Percentiles rank a stretch among this genome's conserved stretches.
These are phyloP conservation scores for Mustelus asterias DNA, from an alignment of 2,113 vertebrate species.

Conservation along the genomic window DNA sequence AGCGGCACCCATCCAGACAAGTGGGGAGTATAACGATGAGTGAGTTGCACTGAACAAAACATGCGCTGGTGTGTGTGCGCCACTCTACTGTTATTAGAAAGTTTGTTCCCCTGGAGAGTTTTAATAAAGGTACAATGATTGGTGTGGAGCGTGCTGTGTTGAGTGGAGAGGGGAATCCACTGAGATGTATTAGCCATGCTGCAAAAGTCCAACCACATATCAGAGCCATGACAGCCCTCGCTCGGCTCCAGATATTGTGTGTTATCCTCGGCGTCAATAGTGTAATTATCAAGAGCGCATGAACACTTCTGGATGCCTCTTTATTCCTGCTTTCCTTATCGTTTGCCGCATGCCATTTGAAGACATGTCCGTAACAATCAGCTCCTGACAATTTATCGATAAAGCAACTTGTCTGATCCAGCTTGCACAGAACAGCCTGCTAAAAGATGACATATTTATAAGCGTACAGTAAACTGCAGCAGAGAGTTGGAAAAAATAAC, in stretches of 20 bases:
- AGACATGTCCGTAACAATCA: conserved; percentile 7
- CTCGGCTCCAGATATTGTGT: not conserved
- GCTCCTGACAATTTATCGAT: not conserved
- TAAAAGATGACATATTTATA: not conserved
- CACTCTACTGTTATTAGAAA: not conserved
- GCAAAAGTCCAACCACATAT: not conserved
- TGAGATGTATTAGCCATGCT: not conserved
- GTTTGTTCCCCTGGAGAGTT: not conserved
- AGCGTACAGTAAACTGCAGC: not conserved
- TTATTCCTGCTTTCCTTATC: not conserved
- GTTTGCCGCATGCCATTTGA: not conserved
- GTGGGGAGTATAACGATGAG: not conserved
- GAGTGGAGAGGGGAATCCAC: not conserved
- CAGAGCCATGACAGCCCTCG: not conserved
- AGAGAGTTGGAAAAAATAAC: not conserved
- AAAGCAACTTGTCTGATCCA: not conserved
- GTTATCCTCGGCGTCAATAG: not conserved
- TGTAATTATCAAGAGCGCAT: not conserved
- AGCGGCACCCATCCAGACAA: too few relatives aligned
- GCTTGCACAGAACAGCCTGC: not conserved
- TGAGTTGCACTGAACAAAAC: not conserved
- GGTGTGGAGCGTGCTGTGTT: not conserved
- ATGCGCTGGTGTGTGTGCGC: not conserved
- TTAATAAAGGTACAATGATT: not conserved
- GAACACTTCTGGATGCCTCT: not conserved